phyloP scores from a whole-genome alignment of 2,797 vertebrate genomes.

The Trichosurus vulpecula region DNA sequence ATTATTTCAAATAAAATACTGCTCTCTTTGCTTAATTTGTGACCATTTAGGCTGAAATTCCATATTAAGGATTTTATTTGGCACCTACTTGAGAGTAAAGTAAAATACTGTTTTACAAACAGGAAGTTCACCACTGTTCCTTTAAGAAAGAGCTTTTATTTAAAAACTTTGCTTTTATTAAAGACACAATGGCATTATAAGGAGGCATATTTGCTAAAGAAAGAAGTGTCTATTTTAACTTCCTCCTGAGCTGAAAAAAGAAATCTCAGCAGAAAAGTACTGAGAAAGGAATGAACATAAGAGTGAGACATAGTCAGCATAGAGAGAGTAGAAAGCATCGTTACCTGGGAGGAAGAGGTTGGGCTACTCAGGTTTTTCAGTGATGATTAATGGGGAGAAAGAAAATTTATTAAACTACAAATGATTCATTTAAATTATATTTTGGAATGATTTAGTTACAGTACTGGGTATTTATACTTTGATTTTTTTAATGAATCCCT shows the following conservation, averaged over 20 bases:
- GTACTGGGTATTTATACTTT: neutral
- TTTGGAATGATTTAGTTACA: conserved; percentile 53
- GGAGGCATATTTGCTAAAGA: conserved; percentile 48
- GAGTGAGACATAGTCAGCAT: conserved; percentile 67
- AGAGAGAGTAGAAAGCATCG: conserved; percentile 68
- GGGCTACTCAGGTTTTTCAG: conserved; percentile 64
- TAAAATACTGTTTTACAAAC: conserved; percentile 54
- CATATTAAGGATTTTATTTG: conserved; percentile 72
- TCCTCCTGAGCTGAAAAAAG: conserved; percentile 59
- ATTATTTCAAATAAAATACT: conserved; percentile 80
- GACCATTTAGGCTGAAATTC: conserved; percentile 77
- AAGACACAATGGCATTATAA: conserved; percentile 44
- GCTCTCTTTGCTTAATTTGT: conserved; percentile 79
- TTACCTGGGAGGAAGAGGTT: conserved; percentile 62
- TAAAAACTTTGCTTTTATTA: conserved; percentile 46
- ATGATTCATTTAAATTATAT: conserved; percentile 51
- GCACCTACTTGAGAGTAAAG: conserved; percentile 71
- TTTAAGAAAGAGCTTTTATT: conserved; percentile 63
- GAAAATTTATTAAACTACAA: conserved; percentile 62
- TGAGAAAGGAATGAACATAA: conserved; percentile 63
- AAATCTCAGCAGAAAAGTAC: conserved; percentile 57
- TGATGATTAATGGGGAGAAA: conserved; percentile 57
- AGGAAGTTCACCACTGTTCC: conserved; percentile 53
- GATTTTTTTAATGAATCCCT: neutral
- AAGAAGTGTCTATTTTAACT: conserved; percentile 51